These are phyloP conservation scores for Ochotona princeps DNA, from an alignment of 2,113 vertebrate genomes.

Conservation along the genomic window DNA sequence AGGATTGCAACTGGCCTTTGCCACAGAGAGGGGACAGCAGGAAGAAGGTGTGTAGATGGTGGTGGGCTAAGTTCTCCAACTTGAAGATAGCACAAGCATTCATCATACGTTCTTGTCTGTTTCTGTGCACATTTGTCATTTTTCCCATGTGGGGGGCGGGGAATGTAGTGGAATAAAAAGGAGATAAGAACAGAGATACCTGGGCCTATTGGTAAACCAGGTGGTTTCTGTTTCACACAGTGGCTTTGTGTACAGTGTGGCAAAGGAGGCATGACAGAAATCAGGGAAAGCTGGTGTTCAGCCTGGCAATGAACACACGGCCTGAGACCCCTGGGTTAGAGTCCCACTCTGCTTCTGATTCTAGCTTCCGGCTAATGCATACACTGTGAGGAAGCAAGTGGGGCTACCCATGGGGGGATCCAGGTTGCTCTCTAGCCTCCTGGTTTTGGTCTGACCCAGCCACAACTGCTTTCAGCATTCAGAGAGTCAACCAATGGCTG, in stretches of 20 bases:
- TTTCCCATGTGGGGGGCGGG: neutral
- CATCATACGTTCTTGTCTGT: neutral
- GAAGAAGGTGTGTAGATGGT: neutral
- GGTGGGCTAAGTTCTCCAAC: neutral
- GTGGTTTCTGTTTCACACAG: neutral
- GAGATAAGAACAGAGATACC: neutral
- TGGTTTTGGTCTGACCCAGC: too few relatives aligned
- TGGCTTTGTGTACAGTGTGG: neutral
- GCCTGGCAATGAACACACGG: too few relatives aligned
- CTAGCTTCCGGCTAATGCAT: too few relatives aligned
- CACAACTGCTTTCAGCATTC: too few relatives aligned
- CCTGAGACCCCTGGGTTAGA: too few relatives aligned
- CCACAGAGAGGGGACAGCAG: neutral
- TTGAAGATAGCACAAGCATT: neutral
- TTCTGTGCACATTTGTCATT: neutral
- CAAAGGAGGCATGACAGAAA: neutral
- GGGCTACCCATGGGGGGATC: too few relatives aligned
- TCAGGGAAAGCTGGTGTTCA: neutral
- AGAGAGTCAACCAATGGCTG: too few relatives aligned
- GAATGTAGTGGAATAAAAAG: neutral
- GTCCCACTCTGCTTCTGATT: too few relatives aligned
- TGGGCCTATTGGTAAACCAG: neutral
- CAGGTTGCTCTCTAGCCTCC: too few relatives aligned
- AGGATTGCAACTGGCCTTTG: too few relatives aligned
- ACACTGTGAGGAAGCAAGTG: too few relatives aligned